phyloP scores from a whole-genome alignment of 2,888 invertebrate genomes.

The Dasypolia templi region DNA sequence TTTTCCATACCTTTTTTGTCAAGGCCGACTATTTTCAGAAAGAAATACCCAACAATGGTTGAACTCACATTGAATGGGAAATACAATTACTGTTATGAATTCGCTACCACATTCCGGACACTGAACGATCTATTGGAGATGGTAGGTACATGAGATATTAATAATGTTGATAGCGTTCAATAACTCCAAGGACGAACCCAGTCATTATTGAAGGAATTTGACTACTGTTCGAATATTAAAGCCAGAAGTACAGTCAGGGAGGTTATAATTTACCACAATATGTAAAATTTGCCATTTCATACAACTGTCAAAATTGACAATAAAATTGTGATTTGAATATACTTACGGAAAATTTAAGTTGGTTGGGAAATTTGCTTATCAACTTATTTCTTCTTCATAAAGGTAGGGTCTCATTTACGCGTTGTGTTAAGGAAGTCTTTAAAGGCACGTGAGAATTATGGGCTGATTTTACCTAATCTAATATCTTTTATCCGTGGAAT shows the following conservation, averaged over 20 bases:
- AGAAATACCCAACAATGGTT: slow-evolving; percentile 26
- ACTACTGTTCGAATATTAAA: slow-evolving; percentile 49
- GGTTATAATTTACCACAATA: no score
- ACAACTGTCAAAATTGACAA: not conserved
- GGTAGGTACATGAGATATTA: slow-evolving; percentile 36
- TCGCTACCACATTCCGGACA: slow-evolving; percentile 37
- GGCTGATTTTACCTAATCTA: no score
- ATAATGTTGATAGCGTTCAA: slow-evolving; percentile 59
- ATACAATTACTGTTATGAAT: slow-evolving; percentile 37
- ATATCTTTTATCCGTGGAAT: no score
- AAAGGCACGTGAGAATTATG: no score
- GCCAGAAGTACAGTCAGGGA: not conserved
- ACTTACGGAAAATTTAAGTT: not conserved
- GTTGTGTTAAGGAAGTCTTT: not conserved
- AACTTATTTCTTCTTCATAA: not conserved
- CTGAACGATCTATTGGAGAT: slow-evolving; percentile 27
- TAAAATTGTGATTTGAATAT: not conserved
- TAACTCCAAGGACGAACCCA: slow-evolving; percentile 53
- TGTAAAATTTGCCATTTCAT: not conserved
- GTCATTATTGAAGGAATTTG: slow-evolving; percentile 57
- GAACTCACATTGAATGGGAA: slow-evolving; percentile 18
- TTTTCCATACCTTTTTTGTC: slow-evolving; percentile 8
- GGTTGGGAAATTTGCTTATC: no score
- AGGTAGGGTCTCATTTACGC: slow-evolving; percentile 18
- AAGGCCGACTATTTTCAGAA: slow-evolving; percentile 21